Base-by-base conservation (phyloP, 2,888 invertebrate species). In the Clunio marinus region DNA sequence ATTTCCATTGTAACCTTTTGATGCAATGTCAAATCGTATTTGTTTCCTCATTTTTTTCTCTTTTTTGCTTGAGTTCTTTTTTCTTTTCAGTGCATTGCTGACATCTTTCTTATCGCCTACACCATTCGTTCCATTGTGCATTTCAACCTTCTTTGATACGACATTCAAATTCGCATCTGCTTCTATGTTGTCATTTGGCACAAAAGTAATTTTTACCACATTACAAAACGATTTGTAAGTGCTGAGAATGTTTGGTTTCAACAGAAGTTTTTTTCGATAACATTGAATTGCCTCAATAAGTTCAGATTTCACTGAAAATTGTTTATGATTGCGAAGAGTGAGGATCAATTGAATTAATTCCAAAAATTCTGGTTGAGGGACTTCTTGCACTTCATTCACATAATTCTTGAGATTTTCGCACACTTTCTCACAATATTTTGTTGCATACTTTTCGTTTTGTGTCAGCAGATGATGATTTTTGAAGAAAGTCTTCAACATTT, bases 401-500 rank as follows among this genome's bases (percentile, higher is more conserved):
- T 75, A 73, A 3, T 51, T 45, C 2, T 66, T 57, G 1, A 76
- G 63, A 5, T 62, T 25, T 10, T 71, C 72, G 70, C 75, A 75
- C 51, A 76, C 73, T 51, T 68, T 69, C 20, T 71, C 73, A 4
- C 74, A 69, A 22, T 71, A 66, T 65, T 73, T 72, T 65, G 71
- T 73, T 1, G 74, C 45, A 0, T 41, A 28, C 7, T 71, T 70
- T 15, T 70, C 69, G 51, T 75, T 70, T 25, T 72, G 70, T 51
- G 71, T 73, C n/a, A 75, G 72, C 2, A 76, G 68, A 55, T 74
- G 73, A 65, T 72, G 77, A 72, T 86, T 84, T 59, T 81, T 80
- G 75, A 86, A 89, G 71, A 88, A 86, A 2, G 84, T 79, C n/a
- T 80, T 78, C 57, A 89, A 75, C 69, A 89, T 77, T 73, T 88